These are phyloP conservation scores for Carposina sasakii DNA, from an alignment of 1,140 invertebrate species.

Conservation along the genomic window DNA sequence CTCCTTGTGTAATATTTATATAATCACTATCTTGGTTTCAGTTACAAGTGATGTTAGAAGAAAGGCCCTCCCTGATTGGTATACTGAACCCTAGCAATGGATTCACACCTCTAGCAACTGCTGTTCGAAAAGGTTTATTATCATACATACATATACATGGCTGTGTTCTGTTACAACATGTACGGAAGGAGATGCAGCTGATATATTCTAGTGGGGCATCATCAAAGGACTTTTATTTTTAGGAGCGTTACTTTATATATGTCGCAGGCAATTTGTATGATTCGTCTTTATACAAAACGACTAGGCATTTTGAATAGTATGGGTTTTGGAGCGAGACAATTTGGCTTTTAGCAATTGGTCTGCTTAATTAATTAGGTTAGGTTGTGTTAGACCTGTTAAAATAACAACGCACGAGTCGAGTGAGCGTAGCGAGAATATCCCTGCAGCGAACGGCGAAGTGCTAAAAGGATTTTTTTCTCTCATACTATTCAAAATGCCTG, in stretches of 20 bases:
- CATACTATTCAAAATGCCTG: no score
- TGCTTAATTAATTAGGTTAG: no score
- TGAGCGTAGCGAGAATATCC: no score
- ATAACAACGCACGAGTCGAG: no score
- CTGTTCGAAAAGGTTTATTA: constrained; percentile 45
- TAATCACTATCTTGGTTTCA: no score
- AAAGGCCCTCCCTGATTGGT: constrained; percentile 41
- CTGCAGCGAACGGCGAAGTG: no score
- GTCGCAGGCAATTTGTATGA: background rate
- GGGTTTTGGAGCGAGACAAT: no score
- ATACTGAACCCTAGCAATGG: constrained; percentile 44
- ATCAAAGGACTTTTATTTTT: background rate
- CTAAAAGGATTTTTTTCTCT: no score
- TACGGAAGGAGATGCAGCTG: background rate
- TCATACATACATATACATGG: background rate
- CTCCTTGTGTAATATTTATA: no score
- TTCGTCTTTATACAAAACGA: background rate
- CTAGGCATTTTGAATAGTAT: background rate
- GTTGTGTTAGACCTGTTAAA: no score
- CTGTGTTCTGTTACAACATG: background rate
- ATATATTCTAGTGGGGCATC: background rate
- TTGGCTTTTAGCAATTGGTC: no score
- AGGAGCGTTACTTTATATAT: background rate
- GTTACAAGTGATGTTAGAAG: constrained; percentile 56
- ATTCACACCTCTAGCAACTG: constrained; percentile 49